Conservation (phyloP, 2,888 invertebrate genomes). For the Gerris lacustris region DNA sequence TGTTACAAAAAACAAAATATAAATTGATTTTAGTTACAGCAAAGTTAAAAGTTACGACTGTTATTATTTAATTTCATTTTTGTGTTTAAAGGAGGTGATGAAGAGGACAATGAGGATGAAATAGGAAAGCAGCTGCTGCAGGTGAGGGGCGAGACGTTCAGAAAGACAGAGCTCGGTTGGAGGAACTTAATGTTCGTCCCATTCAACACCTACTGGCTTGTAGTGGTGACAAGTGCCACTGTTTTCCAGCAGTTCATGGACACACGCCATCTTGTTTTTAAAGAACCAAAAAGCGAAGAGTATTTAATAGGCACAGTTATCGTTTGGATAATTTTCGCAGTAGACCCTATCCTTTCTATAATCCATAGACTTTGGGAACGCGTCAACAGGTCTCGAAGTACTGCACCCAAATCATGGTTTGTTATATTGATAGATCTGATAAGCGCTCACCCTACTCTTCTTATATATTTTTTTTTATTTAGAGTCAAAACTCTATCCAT, state of each 20-base stretch:
- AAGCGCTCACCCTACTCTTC: not conserved
- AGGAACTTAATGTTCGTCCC: not conserved
- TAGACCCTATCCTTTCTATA: not conserved
- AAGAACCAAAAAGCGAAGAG: not conserved
- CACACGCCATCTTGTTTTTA: not conserved
- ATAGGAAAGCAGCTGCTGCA: not conserved
- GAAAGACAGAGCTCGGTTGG: not conserved
- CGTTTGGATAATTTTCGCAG: not conserved
- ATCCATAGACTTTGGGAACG: conserved; percentile 8
- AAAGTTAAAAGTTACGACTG: no score
- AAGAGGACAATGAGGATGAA: not conserved
- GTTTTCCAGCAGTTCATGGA: not conserved
- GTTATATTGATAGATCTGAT: not conserved
- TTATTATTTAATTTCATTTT: no score
- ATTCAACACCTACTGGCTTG: not conserved
- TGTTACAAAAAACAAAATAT: no score
- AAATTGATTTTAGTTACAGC: no score
- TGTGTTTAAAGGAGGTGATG: no score
- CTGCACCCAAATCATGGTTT: not conserved
- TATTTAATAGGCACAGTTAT: not conserved
- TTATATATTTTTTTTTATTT: no score
- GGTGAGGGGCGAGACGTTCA: not conserved
- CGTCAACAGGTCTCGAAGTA: not conserved
- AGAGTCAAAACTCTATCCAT: no score
- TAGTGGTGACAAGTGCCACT: not conserved